phyloP scores from a whole-genome alignment of 53 echinoderm and acorn worm species.

The Antedon mediterranea region DNA sequence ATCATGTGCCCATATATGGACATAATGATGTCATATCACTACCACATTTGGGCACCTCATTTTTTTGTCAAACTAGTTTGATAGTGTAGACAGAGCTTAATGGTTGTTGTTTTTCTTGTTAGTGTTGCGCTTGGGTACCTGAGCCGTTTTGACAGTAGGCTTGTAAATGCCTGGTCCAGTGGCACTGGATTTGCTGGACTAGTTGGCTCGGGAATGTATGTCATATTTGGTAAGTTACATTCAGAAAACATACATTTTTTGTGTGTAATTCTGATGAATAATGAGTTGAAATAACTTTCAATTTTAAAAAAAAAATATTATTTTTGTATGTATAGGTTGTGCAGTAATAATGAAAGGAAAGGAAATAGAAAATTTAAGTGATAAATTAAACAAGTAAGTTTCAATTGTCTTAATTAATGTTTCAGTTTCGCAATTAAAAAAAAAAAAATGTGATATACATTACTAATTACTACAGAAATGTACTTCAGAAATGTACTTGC shows the following conservation, averaged over 20 bases:
- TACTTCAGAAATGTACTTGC: too few relatives aligned
- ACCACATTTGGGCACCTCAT: too few relatives aligned
- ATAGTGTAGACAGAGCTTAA: not conserved
- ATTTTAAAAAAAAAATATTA: too few relatives aligned
- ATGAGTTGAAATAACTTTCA: too few relatives aligned
- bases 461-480: too few relatives aligned
- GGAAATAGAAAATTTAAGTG: not conserved
- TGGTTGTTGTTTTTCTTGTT: not conserved
- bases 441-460: too few relatives aligned
- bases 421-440: too few relatives aligned
- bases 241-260: too few relatives aligned
- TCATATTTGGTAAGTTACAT: conserved; percentile 38
- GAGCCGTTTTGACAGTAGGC: conserved; percentile 49
- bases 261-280: too few relatives aligned
- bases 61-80: not conserved
- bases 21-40: too few relatives aligned
- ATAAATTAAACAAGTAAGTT: not conserved
- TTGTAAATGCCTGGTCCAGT: conserved; percentile 83
- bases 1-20: too few relatives aligned
- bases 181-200: conserved; percentile 69
- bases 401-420: too few relatives aligned
- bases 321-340: not conserved
- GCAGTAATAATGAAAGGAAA: not conserved
- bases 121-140: conserved; percentile 81
- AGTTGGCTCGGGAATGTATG: conserved; percentile 40